Evolutionary conservation across 2,113 vertebrate species (phyloP), one percentile per base, ranked within the genome.

Genomic region (Eretmochelys imbricata): DNA sequence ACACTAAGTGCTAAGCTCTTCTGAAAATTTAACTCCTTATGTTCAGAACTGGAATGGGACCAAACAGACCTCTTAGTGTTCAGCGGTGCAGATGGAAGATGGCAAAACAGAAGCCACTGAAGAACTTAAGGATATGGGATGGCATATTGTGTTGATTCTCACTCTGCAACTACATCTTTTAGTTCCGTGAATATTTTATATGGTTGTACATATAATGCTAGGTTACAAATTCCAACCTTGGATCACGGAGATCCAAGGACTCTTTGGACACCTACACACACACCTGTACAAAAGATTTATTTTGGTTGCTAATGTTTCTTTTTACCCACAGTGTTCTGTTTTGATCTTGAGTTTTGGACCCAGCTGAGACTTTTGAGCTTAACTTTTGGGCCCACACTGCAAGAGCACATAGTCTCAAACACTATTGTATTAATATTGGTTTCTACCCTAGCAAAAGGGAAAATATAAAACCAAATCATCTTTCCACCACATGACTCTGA

Each of bases 401-500:
- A 93, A 91, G 82, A 89, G 35, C 19, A 1, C 78, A 84, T 82
- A 83, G 96, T 92, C 81, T 46, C 82, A 90, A 95, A 83, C 6
- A 35, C 48, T 69, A 22, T 24, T 92, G 55, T 85, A 89, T 48
- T 95, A 90, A 90, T 49, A 76, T 54, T 1, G 0, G 48, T 84
- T 95, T 93, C 84, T 80, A 76, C 53, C 42, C 31, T 54, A 55
- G 0, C 1, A 97, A 97, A 5, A 84, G 35, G 10, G 69, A 93
- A 96, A 96, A 92, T 84, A 94, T 9, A 89, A 96, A 96, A 84
- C 35, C 29, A 29, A 96, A 85, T 93, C 38, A 79, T 84, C 85
- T 94, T 96, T 91, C 76, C 38, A 80, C 50, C 35, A 42, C 54
- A 16, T 75, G 80, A 94, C 62, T 84, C 69, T 94, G 91, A 94